phyloP scores from a whole-genome alignment of 2,113 vertebrate species.

The Condylura cristata region DNA sequence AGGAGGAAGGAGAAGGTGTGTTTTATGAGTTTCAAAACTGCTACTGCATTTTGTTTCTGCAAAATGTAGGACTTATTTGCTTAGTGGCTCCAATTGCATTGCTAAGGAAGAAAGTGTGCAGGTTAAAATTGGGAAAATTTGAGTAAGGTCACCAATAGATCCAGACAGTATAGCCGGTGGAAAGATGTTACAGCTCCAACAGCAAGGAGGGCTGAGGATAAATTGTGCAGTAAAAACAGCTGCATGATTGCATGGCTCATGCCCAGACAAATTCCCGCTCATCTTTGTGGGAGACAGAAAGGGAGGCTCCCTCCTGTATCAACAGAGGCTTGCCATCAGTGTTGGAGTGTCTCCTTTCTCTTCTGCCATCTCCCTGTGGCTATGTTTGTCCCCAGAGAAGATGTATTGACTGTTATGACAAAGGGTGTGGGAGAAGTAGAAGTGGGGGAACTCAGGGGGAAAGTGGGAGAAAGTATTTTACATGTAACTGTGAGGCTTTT shows the following conservation, averaged over 20 bases:
- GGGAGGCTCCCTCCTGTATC: background rate
- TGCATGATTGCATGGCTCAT: background rate
- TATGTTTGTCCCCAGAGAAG: background rate
- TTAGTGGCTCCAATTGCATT: too few relatives aligned
- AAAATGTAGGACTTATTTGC: background rate
- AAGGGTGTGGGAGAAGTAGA: background rate
- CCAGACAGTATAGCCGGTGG: too few relatives aligned
- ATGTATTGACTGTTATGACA: background rate
- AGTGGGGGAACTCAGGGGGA: background rate
- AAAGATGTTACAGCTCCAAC: background rate
- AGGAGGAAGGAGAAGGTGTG: too few relatives aligned
- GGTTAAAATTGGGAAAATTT: background rate
- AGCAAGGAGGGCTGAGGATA: background rate
- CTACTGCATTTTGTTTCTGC: too few relatives aligned
- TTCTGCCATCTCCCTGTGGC: background rate
- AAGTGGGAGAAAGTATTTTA: background rate
- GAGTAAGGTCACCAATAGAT: background rate
- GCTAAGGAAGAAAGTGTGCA: background rate
- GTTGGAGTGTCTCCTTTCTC: background rate
- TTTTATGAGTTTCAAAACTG: background rate
- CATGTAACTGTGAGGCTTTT: background rate
- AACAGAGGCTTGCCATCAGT: too few relatives aligned
- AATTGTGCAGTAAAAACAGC: too few relatives aligned
- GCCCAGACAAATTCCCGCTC: too few relatives aligned
- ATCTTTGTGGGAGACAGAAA: fast-evolving